Base-by-base conservation (phyloP, 2,797 vertebrate genomes). In the Eurystomus glaucurus region DNA sequence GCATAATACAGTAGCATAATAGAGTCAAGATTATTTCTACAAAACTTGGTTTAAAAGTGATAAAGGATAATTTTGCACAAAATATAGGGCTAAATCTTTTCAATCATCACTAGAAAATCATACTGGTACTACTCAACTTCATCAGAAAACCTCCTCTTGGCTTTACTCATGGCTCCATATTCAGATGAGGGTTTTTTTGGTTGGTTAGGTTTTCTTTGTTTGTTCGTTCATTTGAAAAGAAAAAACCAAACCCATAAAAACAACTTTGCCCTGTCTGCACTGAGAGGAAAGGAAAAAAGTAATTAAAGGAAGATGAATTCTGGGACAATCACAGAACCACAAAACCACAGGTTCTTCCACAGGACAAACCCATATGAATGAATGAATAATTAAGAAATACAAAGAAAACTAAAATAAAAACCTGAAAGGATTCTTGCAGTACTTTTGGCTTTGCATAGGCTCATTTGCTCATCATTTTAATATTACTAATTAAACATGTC, bases 371-470 rank as follows among this genome's bases (percentile, higher is more conserved):
- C 5, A 2, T 25, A 66, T 3, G 7, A 69, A 48, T 3, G 8
- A 64, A 81, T 60, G 37, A 37, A 37, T 55, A 87, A 54, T 31
- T 29, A 8, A 20, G 26, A 7, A 21, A 25, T n/a, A 6, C 5
- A 19, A 21, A 19, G 5, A 10, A 18, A 15, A 15, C 6, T 3
- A 3, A 8, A 2, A 4, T 2, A 4, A 26, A n/a, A 55, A n/a
- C 7, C 21, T 8, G 4, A 72, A 86, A 72, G 12, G 23, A 72
- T 46, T 6, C 15, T 43, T 43, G 4, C 8, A 81, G 21, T 61
- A 54, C 16, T 69, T 87, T 41, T 14, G 20, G 29, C 28, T 82
- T 79, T 37, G 58, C 18, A 69, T 4, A 77, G 21, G 43, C 20
- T 77, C 5, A 10, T 76, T 77, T 52, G 25, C 14, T 65, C 23